These are phyloP conservation scores for Ectemnius continuus DNA, from an alignment of 2,888 invertebrate species.

Conservation along the genomic window DNA sequence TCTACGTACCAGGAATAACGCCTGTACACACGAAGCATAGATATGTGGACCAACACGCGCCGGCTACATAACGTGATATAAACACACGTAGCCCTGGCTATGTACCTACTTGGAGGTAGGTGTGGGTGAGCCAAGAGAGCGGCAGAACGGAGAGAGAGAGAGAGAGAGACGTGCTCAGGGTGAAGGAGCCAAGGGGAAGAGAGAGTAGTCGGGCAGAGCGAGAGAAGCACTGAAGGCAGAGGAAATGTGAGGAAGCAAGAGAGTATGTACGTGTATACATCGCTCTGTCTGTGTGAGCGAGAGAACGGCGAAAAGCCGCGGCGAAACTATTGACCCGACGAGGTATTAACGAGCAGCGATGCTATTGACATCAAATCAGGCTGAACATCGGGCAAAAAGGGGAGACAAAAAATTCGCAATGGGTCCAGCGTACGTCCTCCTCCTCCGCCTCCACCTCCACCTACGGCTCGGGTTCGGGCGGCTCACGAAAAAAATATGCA, in stretches of 20 bases:
- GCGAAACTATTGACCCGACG: slow-evolving; percentile 65
- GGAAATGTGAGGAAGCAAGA: slow-evolving; percentile 20
- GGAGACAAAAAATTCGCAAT: slow-evolving; percentile 43
- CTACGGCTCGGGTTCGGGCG: no score
- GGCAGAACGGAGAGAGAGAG: slow-evolving; percentile 27
- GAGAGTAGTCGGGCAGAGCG: slow-evolving; percentile 4
- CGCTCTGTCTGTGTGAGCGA: slow-evolving; percentile 1
- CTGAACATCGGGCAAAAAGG: slow-evolving; percentile 50
- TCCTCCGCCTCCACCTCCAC: no score
- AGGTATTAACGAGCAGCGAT: slow-evolving; percentile 68
- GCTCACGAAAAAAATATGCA: slow-evolving; percentile 34
- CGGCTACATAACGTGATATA: slow-evolving; percentile 66
- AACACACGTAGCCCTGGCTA: slow-evolving; percentile 48
- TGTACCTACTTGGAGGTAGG: slow-evolving; percentile 24
- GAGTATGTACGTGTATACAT: slow-evolving; percentile 27
- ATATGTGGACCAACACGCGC: slow-evolving; percentile 60
- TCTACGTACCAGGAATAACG: slow-evolving; percentile 63
- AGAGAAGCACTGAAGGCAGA: slow-evolving; percentile 16
- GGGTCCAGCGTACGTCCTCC: slow-evolving; percentile 24
- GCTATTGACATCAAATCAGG: slow-evolving; percentile 64
- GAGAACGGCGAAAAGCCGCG: slow-evolving; percentile 58
- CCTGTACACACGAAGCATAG: slow-evolving; percentile 62
- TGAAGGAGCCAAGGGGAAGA: slow-evolving; percentile 29
- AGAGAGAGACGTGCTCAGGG: slow-evolving; percentile 43
- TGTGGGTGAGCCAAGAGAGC: slow-evolving; percentile 47